Evolutionary conservation across 2,113 vertebrate genomes (phyloP), one percentile per base, ranked within the genome.

Genomic region (Zapornia atra): DNA sequence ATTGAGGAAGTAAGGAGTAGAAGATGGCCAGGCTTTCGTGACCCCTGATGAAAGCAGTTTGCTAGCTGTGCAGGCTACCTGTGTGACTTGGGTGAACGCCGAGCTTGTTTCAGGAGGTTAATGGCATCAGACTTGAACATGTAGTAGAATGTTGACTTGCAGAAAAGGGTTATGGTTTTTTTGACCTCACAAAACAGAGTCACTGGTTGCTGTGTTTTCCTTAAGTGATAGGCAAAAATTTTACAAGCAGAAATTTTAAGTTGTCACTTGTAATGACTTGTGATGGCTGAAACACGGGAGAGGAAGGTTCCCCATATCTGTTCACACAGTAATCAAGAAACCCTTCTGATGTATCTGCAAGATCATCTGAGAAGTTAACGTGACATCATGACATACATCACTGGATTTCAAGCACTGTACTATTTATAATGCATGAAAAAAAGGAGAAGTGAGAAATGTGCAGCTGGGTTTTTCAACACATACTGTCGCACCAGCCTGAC

Each of bases 1-100:
- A 96, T 95, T 95, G 93, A 90, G 95, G 66, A 97, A 96, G 82
- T 75, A 91, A 95, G 92, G 94, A 97, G 79, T 69, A 87, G 88
- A 83, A 91, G 76, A 44, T 33, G 88, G 38, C 88, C 44, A 85
- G 82, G 57, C 71, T 97, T 94, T 92, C 16, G 4, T 92, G 91
- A 90, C 82, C 80, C 60, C 71, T 82, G 61, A 63, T 79, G 69
- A 79, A 78, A 90, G 71, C 65, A 54, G 72, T 73, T 95, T 93
- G 75, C 72, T 76, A 73, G 48, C 76, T 82, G 36, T 73, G 79
- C 64, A 68, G 53, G 44, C 93, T 94, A 56, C 90, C 31, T 63
- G 0, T 69, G 10, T 38, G 59, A 70, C 51, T 80, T 56, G 8
- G 44, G 15, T 51, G 57, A 79, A 60, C 25, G 8, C 33, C 73